Evolutionary conservation across 1,140 invertebrate genomes (phyloP).

Genomic region (Tribolium madens): DNA sequence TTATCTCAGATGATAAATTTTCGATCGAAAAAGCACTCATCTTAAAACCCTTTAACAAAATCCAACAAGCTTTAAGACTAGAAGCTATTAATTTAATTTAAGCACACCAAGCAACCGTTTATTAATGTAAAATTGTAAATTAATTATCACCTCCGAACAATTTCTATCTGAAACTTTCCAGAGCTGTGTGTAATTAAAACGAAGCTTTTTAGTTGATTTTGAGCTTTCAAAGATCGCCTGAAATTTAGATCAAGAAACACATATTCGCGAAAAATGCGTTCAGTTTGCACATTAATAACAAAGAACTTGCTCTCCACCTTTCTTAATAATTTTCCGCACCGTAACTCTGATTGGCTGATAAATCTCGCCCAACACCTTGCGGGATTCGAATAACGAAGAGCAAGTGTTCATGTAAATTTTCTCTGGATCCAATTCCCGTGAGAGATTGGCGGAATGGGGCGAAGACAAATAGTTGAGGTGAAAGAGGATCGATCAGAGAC

Average conservation of each 20-base stretch:
- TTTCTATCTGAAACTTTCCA: background rate
- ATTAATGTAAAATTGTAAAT: conserved; percentile 34
- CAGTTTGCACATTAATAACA: background rate
- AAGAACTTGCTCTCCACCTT: background rate
- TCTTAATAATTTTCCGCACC: conserved; percentile 26
- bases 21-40: conserved; percentile 2
- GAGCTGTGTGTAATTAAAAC: conserved; percentile 2
- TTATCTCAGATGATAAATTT: conserved; percentile 9
- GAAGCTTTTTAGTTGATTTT: conserved; percentile 2
- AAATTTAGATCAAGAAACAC: too few species aligned
- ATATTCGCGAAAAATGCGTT: too few species aligned
- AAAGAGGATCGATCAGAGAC: conserved; percentile 35
- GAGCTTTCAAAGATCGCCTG: background rate
- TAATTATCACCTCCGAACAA: conserved; percentile 11
- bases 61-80: background rate
- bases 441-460: conserved; percentile 7
- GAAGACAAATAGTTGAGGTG: conserved; percentile 38
- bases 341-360: conserved; percentile 20
- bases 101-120: background rate
- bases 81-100: conserved; percentile 6
- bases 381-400: conserved; percentile 32
- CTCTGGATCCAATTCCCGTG: conserved; percentile 44
- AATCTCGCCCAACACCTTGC: conserved; percentile 27
- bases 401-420: conserved; percentile 49
- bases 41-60: background rate